These are phyloP conservation scores for Lepisosteus oculatus DNA, from an alignment of 2,113 vertebrate genomes.

Conservation along the genomic window DNA sequence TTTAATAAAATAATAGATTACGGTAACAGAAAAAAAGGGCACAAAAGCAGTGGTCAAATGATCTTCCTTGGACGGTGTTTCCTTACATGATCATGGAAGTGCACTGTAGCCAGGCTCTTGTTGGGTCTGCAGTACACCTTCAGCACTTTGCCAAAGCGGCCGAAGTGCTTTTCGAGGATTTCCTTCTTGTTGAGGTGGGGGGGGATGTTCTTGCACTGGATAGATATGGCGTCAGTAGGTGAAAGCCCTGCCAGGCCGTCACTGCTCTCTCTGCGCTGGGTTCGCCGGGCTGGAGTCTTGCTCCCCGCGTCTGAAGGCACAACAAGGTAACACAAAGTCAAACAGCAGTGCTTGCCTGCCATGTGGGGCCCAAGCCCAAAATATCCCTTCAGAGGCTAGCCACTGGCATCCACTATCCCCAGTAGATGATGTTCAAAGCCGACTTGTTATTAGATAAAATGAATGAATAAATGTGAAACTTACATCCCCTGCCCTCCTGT, in stretches of 20 bases:
- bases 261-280: conserved; percentile 57
- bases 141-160: conserved; percentile 72
- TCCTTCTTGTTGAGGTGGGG: conserved; percentile 69
- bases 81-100: conserved; percentile 87
- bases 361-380: too few species aligned
- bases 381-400: too few species aligned
- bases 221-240: conserved; percentile 56
- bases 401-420: too few species aligned
- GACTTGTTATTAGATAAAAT: too few species aligned
- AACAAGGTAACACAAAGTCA: not conserved
- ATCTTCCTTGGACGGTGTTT: not conserved
- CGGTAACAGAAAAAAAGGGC: not conserved
- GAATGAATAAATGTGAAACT: too few species aligned
- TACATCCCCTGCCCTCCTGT: too few species aligned
- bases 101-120: conserved; percentile 72
- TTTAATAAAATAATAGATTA: too few species aligned
- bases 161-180: conserved; percentile 73
- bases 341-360: too few species aligned
- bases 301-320: conserved; percentile 1
- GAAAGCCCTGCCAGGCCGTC: conserved; percentile 60
- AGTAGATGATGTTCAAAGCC: too few species aligned
- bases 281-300: conserved; percentile 34
- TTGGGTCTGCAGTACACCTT: conserved; percentile 66
- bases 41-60: not conserved
- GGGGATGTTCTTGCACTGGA: conserved; percentile 81